Base-by-base conservation (phyloP, 2,113 vertebrate species). In the Phodopus roborovskii region DNA sequence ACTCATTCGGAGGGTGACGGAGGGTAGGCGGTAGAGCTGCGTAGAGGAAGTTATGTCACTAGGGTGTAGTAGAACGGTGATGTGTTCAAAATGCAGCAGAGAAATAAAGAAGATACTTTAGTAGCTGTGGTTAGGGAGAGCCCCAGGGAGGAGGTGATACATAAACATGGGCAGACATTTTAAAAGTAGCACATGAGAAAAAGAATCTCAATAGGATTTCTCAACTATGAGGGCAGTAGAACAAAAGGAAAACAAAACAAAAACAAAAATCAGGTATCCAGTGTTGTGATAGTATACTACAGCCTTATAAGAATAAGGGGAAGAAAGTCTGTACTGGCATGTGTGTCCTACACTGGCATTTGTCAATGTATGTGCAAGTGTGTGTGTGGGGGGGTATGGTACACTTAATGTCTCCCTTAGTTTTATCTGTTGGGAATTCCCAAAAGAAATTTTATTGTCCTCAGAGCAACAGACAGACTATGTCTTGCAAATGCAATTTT, bases 61-160 rank as follows among this genome's bases (percentile, higher is more conserved):
- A 9, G 16, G 15, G 45, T 45, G 45, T 48, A 45, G 3, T 5
- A 15, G 5, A 1, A 0, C 6, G 62, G 62, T 0, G 5, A 8
- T 19, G 1, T 15, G 2, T 16, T 5, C 11, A 16, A n/a, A 15
- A 36, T 33, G n/a, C 7, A n/a, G n/a, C 15, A 17, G 16, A 22
- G 42, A 13, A n/a, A 8, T 28, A 12, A 79, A 50, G 42, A 71
- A 26, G 42, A 71, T 3, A 36, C 15, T 45, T 22, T 22, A 19
- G 30, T 28, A 50, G 66, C 88, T 48, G 13, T 58, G 39, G 26
- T 60, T 33, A 11, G 16, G 9, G 45, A 19, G 2, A 71, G n/a
- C 33, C 60, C 48, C 10, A 0, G 0, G 0, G 17, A 71, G 22
- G 53, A 73, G 12, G 17, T 39, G 30, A 42, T n/a, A 42, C 39